Evolutionary conservation across 2,888 invertebrate species (phyloP).

Genomic region (Lysandra bellargus): DNA sequence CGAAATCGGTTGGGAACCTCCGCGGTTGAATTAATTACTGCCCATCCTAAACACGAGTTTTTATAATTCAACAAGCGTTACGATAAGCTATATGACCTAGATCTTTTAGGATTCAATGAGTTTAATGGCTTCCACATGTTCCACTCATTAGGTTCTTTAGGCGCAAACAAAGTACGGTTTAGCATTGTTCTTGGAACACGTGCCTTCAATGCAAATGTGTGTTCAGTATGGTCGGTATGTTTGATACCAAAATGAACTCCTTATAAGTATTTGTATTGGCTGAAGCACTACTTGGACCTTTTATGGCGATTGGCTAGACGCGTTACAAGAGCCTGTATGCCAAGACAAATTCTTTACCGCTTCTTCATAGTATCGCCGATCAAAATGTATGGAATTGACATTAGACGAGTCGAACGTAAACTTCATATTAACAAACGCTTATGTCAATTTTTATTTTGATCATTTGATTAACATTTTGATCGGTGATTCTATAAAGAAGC

Average conservation of each 20-base stretch:
- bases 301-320: neutral
- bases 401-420: too few relatives aligned
- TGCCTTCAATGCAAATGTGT: neutral
- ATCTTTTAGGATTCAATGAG: neutral
- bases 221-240: neutral
- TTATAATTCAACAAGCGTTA: neutral
- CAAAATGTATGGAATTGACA: too few relatives aligned
- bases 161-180: neutral
- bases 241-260: neutral
- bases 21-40: slow-evolving; percentile 10
- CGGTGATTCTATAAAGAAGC: too few relatives aligned
- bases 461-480: too few relatives aligned
- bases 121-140: neutral
- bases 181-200: neutral
- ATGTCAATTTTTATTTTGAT: too few relatives aligned
- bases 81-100: neutral
- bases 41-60: neutral
- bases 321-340: too few relatives aligned
- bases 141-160: neutral
- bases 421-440: too few relatives aligned
- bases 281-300: neutral
- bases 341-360: too few relatives aligned
- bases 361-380: too few relatives aligned
- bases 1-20: slow-evolving; percentile 4
- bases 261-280: neutral